A percentile compares a stretch with the other conserved stretches of the same genome.
Conservation (phyloP, 2,113 vertebrate species). For the Blennius ocellaris region DNA sequence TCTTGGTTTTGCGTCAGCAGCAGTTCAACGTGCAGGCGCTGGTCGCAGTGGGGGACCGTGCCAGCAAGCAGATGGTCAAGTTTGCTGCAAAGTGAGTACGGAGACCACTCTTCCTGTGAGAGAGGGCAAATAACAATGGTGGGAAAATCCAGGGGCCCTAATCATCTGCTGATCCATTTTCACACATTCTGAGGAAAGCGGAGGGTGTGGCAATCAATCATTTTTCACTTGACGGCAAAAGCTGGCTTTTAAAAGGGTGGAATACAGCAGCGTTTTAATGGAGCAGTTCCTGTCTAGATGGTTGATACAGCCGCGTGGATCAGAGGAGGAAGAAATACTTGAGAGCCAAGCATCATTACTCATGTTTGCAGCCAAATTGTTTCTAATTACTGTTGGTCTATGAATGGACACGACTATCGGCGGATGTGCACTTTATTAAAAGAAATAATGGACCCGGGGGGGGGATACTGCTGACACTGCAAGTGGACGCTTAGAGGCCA, state of each 20-base stretch:
- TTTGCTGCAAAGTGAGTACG: slow-evolving; percentile 98
- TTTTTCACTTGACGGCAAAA: slow-evolving; percentile 82
- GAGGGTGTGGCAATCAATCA: slow-evolving; percentile 84
- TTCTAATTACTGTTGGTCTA: slow-evolving; percentile 43
- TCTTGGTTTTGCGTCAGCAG: slow-evolving; percentile 97
- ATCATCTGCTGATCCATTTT: slow-evolving; percentile 87
- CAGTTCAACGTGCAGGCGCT: slow-evolving; percentile 97
- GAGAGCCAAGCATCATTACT: slow-evolving; percentile 66
- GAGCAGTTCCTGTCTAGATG: slow-evolving; percentile 76
- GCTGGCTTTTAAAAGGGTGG: slow-evolving; percentile 64
- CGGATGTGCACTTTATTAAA: slow-evolving; percentile 48
- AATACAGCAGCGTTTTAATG: slow-evolving; percentile 67
- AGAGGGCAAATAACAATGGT: slow-evolving; percentile 94
- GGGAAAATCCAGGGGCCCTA: slow-evolving; percentile 88
- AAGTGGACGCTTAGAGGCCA: no score
- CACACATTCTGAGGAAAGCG: slow-evolving; percentile 85
- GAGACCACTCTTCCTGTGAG: slow-evolving; percentile 91
- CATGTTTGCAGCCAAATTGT: slow-evolving; percentile 46
- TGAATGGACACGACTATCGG: slow-evolving; percentile 37
- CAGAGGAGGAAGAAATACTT: slow-evolving; percentile 54
- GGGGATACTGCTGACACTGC: no score
- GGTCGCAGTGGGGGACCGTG: slow-evolving; percentile 96
- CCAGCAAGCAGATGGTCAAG: slow-evolving; percentile 99
- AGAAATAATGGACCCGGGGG: neutral
- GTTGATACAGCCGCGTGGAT: slow-evolving; percentile 57